phyloP scores from a whole-genome alignment of 2,113 vertebrate species.

The Gulo gulo region DNA sequence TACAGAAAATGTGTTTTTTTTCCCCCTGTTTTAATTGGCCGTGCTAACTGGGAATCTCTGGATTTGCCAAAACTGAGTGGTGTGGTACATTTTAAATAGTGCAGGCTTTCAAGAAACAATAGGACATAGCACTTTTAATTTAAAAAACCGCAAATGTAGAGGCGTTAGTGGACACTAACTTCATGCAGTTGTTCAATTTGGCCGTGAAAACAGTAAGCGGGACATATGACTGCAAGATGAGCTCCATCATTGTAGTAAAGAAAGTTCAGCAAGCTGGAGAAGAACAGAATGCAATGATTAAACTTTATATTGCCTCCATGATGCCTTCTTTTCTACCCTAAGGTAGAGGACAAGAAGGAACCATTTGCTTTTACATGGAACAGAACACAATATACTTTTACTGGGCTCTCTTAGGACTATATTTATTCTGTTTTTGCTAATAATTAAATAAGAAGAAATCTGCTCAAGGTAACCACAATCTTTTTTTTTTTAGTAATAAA shows the following conservation, averaged over 20 bases:
- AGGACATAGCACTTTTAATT: background rate
- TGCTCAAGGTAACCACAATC: background rate
- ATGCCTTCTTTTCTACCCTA: background rate
- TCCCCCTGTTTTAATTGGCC: background rate
- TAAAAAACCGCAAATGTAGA: background rate
- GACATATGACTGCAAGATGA: background rate
- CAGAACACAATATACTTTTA: background rate
- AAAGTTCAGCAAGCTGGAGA: background rate
- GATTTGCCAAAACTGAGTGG: background rate
- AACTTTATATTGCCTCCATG: background rate
- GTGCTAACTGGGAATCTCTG: background rate
- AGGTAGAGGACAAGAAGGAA: background rate
- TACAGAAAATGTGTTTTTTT: background rate
- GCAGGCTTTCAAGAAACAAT: background rate
- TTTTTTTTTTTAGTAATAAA: background rate
- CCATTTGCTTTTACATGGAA: background rate
- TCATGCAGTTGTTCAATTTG: background rate
- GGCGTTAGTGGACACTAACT: background rate
- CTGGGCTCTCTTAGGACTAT: background rate
- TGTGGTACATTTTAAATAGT: background rate
- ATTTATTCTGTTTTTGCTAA: background rate
- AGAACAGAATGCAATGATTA: background rate
- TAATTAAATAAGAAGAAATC: background rate
- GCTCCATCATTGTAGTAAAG: background rate
- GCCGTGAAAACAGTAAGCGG: background rate